Conservation (phyloP, 2,797 vertebrate genomes). For the Epinephelus coioides region DNA sequence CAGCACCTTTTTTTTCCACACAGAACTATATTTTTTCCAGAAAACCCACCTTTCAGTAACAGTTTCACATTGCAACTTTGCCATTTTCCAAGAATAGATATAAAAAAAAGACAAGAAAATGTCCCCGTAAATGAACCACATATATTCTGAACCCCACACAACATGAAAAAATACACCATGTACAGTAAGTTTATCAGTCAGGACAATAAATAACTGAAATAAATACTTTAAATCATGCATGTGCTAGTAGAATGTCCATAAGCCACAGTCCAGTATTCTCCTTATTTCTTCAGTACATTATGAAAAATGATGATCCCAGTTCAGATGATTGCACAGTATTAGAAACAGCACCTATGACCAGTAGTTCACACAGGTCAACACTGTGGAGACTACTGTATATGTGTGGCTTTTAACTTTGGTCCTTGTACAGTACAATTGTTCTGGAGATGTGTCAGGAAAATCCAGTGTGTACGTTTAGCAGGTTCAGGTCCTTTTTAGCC, state of each 20-base stretch:
- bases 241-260: conserved; percentile 46
- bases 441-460: conserved; percentile 26
- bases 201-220: conserved; percentile 82
- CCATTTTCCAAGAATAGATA: conserved; percentile 26
- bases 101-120: conserved; percentile 29
- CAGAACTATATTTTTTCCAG: conserved; percentile 7
- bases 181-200: conserved; percentile 39
- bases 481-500: conserved; percentile 1
- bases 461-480: conserved; percentile 5
- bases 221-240: conserved; percentile 75
- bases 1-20: conserved; percentile 21
- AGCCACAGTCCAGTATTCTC: conserved; percentile 37
- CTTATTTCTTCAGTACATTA: conserved; percentile 41
- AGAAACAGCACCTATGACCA: conserved; percentile 72
- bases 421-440: conserved; percentile 57
- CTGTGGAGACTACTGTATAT: conserved; percentile 28
- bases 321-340: conserved; percentile 64
- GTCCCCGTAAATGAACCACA: conserved; percentile 50
- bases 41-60: conserved; percentile 17
- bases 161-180: conserved; percentile 28
- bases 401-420: conserved; percentile 52
- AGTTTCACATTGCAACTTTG: background rate
- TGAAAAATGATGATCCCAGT: conserved; percentile 30
- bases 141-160: conserved; percentile 53
- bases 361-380: conserved; percentile 47